Conservation (phyloP, 2,888 invertebrate species). For the Eristalinus sepulchralis region DNA sequence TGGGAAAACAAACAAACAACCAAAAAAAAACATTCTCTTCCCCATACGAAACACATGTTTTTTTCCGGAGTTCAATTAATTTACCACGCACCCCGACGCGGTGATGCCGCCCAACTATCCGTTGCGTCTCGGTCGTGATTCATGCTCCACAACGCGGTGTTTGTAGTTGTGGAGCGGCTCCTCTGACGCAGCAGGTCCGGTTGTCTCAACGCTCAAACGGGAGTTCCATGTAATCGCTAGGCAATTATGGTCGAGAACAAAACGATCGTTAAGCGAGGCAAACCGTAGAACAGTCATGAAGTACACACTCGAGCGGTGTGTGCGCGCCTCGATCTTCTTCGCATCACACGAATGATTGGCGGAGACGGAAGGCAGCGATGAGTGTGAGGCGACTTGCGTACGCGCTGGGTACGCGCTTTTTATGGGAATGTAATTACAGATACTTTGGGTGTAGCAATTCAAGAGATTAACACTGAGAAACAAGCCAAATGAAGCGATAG, state of each 20-base stretch:
- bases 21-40: conserved; percentile 1
- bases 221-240: conserved; percentile 2
- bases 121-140: not conserved
- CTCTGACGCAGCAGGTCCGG: conserved; percentile 6
- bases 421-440: not conserved
- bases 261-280: not conserved
- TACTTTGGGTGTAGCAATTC: not conserved
- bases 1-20: not conserved
- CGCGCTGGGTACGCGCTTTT: not conserved
- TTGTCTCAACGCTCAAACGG: conserved; percentile 4
- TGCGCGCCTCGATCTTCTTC: not conserved
- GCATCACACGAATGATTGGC: not conserved
- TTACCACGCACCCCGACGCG: not conserved
- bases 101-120: not conserved
- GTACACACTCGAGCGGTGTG: not conserved
- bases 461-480: not conserved
- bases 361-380: not conserved
- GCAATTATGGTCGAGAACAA: not conserved
- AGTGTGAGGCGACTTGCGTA: not conserved
- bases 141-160: too few relatives aligned
- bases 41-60: not conserved
- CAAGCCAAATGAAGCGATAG: not conserved
- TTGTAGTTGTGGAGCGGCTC: not conserved
- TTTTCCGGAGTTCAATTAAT: conserved; percentile 48
- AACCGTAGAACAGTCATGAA: not conserved